Percentiles rank a stretch among this genome's conserved stretches.
Conservation (phyloP, 2,797 vertebrate genomes). For the Myripristis jacobus region DNA sequence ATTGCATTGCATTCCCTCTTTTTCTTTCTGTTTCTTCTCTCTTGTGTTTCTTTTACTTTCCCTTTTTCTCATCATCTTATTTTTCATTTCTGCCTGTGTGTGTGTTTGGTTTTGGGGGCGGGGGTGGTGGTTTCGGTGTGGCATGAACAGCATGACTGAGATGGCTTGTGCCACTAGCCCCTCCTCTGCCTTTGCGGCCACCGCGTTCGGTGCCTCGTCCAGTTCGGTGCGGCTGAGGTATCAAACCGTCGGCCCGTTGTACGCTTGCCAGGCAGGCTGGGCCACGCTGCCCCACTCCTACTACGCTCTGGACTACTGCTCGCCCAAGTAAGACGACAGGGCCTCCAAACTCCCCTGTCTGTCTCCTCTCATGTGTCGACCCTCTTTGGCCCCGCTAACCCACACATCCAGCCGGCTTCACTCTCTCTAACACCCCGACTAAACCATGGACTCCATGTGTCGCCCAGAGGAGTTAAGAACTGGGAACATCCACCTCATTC, state of each 20-base stretch:
- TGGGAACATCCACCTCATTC: constrained; percentile 8
- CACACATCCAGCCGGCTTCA: constrained; percentile 66
- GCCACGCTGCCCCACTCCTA: constrained; percentile 88
- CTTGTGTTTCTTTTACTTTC: constrained; percentile 47
- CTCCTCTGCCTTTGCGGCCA: constrained; percentile 79
- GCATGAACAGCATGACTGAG: constrained; percentile 89
- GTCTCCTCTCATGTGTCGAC: constrained; percentile 62
- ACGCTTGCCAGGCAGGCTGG: constrained; percentile 89
- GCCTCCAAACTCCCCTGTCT: constrained; percentile 59
- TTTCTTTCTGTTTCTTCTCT: constrained; percentile 20
- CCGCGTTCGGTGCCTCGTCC: constrained; percentile 86
- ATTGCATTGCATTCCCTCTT: constrained; percentile 29
- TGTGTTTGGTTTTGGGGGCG: constrained; percentile 86
- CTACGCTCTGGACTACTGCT: constrained; percentile 90
- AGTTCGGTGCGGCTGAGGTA: constrained; percentile 88
- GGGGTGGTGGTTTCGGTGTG: constrained; percentile 68
- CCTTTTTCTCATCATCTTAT: constrained; percentile 60
- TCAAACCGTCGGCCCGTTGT: constrained; percentile 89
- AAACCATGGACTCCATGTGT: constrained; percentile 56
- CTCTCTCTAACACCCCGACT: constrained; percentile 60
- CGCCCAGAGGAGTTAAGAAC: constrained; percentile 18
- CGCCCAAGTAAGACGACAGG: constrained; percentile 88
- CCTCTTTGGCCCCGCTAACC: constrained; percentile 70
- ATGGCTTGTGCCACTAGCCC: constrained; percentile 88
- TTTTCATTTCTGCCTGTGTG: constrained; percentile 82